Percentiles rank a stretch among this genome's conserved stretches.
phyloP scores from a whole-genome alignment of 2,797 vertebrate species.

The Schizopygopsis malacanthus region DNA sequence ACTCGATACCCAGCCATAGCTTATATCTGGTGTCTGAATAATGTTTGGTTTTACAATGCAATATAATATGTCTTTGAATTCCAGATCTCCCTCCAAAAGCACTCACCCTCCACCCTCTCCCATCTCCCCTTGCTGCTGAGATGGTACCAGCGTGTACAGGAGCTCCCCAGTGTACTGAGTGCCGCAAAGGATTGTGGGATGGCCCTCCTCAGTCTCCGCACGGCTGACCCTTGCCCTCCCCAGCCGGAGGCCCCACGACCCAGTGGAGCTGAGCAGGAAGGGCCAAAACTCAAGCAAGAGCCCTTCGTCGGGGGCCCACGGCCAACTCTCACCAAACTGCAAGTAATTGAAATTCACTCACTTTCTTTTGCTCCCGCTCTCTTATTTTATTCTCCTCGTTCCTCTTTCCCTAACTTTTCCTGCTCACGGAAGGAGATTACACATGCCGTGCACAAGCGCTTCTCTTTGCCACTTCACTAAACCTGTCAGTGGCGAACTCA shows the following conservation, averaged over 20 bases:
- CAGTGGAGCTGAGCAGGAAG: conserved; percentile 59
- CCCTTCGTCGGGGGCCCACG: conserved; percentile 91
- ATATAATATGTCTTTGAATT: background rate
- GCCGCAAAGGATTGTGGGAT: conserved; percentile 86
- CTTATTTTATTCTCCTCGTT: background rate
- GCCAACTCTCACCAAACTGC: conserved; percentile 94
- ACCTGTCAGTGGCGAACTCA: conserved; percentile 49
- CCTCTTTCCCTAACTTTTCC: conserved; percentile 24
- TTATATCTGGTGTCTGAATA: too few relatives aligned
- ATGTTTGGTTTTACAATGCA: too few relatives aligned
- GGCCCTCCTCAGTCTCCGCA: conserved; percentile 72
- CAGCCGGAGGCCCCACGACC: conserved; percentile 40
- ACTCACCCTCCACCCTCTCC: conserved; percentile 66
- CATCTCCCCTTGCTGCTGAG: conserved; percentile 83
- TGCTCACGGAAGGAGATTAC: conserved; percentile 33
- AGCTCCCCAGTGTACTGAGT: conserved; percentile 84
- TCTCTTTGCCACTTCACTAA: conserved; percentile 54
- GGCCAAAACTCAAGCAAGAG: conserved; percentile 67
- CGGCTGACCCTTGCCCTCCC: conserved; percentile 32
- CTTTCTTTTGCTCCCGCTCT: conserved; percentile 34
- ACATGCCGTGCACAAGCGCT: conserved; percentile 29
- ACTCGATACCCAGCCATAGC: too few relatives aligned
- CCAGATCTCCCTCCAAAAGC: conserved; percentile 81
- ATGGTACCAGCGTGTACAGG: conserved; percentile 89
- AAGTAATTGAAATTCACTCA: conserved; percentile 78